Base-by-base conservation (phyloP, 2,797 vertebrate genomes). In the Gallinago solitaria region DNA sequence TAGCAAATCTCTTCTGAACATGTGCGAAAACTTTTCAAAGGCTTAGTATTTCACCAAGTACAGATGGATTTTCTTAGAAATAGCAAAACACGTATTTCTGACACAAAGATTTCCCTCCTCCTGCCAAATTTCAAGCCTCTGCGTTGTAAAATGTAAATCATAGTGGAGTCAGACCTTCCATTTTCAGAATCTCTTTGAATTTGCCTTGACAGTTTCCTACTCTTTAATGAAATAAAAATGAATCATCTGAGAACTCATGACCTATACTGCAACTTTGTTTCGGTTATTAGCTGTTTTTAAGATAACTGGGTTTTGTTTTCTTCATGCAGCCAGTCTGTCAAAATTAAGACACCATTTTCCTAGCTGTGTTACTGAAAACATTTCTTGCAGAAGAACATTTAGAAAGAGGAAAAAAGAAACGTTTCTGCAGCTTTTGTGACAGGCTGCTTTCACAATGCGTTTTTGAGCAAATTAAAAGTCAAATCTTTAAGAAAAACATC, bases 101-200 rank as follows among this genome's bases (percentile, higher is more conserved):
- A 88, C 76, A 70, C 33, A 67, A 59, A 88, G 57, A 87, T 56
- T 84, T 87, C 81, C 81, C 54, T 92, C 83, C 86, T 80, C 48
- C 87, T 90, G 61, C 87, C 87, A 89, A 81, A 71, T 64, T 81
- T 71, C 61, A 89, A 91, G 63, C 20, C 35, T 78, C 74, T 84
- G 74, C 83, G 89, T 95, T 75, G 74, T 87, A 90, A 96, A 93
- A 84, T 48, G 74, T 73, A 90, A 95, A 92, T 92, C 81, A 89
- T 87, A 95, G 93, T 60, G 27, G 70, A 95, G 45, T 51, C 69
- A 89, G 74, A 23, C 35, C 57, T 90, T 92, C 78, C 59, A 54
- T 82, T 96, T 85, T 75, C 60, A 80, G 63, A 80, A 77, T 84
- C 16, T 51, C 43, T 86, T 85, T 85, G 83, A 86, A 74, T 96